A percentile compares a stretch with the other conserved stretches of the same genome.
Conservation (phyloP, 2,888 invertebrate genomes). For the Dicycla oo region DNA sequence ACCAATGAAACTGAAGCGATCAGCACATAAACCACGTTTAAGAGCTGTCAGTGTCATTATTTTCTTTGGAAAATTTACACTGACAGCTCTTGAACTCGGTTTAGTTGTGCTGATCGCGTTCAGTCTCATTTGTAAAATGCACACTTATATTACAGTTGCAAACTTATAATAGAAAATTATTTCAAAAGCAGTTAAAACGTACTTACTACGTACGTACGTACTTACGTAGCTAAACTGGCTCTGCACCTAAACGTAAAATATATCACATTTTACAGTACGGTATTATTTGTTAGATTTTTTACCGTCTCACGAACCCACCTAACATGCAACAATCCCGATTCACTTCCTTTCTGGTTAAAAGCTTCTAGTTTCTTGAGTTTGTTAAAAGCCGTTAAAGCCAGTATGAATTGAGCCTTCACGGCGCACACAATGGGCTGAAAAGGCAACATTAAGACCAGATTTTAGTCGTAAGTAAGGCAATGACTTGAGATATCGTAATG, state of each 20-base stretch:
- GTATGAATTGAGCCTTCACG: conserved; percentile 80
- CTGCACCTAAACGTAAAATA: conserved; percentile 23
- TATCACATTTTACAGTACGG: conserved; percentile 35
- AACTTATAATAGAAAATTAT: conserved; percentile 20
- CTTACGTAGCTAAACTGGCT: conserved; percentile 19
- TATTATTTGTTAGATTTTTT: conserved; percentile 45
- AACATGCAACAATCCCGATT: conserved; percentile 76
- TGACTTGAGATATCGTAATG: conserved; percentile 78
- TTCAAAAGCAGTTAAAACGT: conserved; percentile 26
- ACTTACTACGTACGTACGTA: conserved; percentile 15
- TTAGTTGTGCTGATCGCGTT: no score
- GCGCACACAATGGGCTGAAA: conserved; percentile 81
- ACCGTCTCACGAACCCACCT: conserved; percentile 54
- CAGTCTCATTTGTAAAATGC: no score
- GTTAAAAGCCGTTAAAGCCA: conserved; percentile 82
- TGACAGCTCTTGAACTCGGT: no score
- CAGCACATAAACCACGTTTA: no score
- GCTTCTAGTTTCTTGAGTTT: conserved; percentile 83
- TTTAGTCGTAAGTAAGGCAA: conserved; percentile 83
- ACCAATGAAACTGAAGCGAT: no score
- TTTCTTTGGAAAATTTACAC: no score
- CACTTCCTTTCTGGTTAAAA: conserved; percentile 81
- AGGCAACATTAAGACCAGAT: conserved; percentile 84
- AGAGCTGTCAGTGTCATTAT: no score
- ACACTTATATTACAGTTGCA: conserved; percentile 17